phyloP scores from a whole-genome alignment of 2,888 invertebrate genomes.

The Polydrusus cervinus region DNA sequence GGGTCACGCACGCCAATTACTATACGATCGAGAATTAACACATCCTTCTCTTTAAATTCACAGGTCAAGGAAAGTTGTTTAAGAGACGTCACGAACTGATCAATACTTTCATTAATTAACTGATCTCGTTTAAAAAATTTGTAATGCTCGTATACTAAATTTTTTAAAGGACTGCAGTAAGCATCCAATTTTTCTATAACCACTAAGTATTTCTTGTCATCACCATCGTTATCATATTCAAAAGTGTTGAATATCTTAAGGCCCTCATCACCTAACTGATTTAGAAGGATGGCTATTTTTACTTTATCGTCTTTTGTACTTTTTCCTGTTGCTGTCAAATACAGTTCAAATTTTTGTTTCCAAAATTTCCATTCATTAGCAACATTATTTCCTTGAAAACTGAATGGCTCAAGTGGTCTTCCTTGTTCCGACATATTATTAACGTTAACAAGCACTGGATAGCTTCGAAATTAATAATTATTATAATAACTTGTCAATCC shows the following conservation, averaged over 20 bases:
- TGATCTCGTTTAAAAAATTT: too few species aligned
- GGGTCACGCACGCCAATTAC: conserved; percentile 42
- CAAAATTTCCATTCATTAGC: conserved; percentile 25
- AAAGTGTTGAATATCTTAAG: conserved; percentile 48
- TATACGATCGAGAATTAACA: conserved; percentile 36
- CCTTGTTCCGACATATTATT: too few species aligned
- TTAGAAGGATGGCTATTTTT: too few species aligned
- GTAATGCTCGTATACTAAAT: conserved; percentile 55
- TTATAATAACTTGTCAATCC: too few species aligned
- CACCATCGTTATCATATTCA: conserved; percentile 33
- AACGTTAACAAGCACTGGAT: too few species aligned
- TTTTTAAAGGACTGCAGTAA: conserved; percentile 55
- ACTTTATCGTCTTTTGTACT: too few species aligned
- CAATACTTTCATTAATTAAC: too few species aligned
- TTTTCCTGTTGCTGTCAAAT: too few species aligned
- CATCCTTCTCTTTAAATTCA: conserved; percentile 55
- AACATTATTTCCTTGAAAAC: conserved; percentile 17
- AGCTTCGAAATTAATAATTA: too few species aligned
- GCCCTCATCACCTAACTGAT: too few species aligned
- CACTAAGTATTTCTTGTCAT: conserved; percentile 34
- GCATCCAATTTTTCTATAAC: conserved; percentile 47
- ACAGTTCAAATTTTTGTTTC: too few species aligned
- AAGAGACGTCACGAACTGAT: too few species aligned
- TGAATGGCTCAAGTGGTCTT: conserved; percentile 8
- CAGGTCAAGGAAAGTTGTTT: conserved; percentile 53